Base-by-base conservation (phyloP, 2,797 vertebrate genomes). In the Sus cebifrons region DNA sequence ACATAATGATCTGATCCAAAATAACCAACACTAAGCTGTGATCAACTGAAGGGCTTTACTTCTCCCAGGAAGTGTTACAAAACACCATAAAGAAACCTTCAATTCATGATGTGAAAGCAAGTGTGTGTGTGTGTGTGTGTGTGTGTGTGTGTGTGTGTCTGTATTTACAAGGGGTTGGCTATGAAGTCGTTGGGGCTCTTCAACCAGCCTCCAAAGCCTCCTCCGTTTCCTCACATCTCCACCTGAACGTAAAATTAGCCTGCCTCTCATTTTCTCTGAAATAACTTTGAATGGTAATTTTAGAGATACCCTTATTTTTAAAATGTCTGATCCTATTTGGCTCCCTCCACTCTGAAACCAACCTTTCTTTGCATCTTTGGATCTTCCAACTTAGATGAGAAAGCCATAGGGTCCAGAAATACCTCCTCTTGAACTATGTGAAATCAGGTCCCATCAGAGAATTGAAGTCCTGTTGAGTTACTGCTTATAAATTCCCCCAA, bases 381-480 rank as follows among this genome's bases (percentile, higher is more conserved):
- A 17, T 58, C 58, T 58, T 89, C 21, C 32, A 77, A 40, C 92
- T 94, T 77, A 90, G 68, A 85, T 78, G n/a, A 75, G 32, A 95
- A 89, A 93, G 16, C 18, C 36, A 85, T 7, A 82, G 7, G 0
- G 11, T 20, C 79, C 32, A 73, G 11, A 54, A 89, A 60, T 86
- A 86, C 52, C 58, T 81, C 73, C 5, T 92, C 82, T 71, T 44
- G 21, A 86, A 77, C 73, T 40, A 77, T 14, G 54, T 58, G 56
- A 89, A 90, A 74, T 14, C 7, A 86, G 20, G 62, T 44, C 56
- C 54, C 14, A 65, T 14, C 49, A 62, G 64, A 81, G 54, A 52
- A 84, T 13, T 17, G 36, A 93, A 86, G 49, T 36, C 23, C 73
- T 85, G 9, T n/a, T 87, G 44, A 96, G 67, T 52, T 52, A 81